Evolutionary conservation across 2,888 invertebrate genomes (phyloP).

Genomic region (Eristalis pertinax): DNA sequence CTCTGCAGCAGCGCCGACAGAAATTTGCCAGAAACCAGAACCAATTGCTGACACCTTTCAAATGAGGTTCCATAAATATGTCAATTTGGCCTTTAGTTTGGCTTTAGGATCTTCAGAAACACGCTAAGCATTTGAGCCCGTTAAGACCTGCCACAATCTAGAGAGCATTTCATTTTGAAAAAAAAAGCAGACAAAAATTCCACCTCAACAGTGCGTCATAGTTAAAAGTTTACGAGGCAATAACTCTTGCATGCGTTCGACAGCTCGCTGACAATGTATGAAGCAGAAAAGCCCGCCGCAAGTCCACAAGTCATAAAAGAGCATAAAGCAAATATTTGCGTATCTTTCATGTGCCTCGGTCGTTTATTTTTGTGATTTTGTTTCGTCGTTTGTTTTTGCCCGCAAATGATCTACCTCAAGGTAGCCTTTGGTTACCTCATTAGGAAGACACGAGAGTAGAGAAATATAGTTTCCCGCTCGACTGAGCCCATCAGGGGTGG

Average conservation of each 20-base stretch:
- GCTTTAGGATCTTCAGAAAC: background rate
- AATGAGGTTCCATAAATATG: no score
- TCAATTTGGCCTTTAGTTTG: background rate
- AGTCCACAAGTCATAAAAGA: background rate
- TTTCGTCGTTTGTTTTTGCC: background rate
- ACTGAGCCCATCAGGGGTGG: background rate
- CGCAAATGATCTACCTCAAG: slow-evolving; percentile 18
- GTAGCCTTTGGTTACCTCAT: slow-evolving; percentile 21
- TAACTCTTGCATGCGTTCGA: background rate
- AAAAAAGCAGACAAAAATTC: background rate
- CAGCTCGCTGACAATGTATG: background rate
- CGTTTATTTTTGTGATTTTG: background rate
- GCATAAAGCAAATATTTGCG: background rate
- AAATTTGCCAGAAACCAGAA: no score
- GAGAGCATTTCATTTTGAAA: background rate
- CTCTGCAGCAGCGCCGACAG: no score
- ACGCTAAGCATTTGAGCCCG: background rate
- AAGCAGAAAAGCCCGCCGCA: background rate
- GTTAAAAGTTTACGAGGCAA: background rate
- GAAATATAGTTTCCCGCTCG: slow-evolving; percentile 36
- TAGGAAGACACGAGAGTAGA: slow-evolving; percentile 19
- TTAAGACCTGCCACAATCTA: background rate
- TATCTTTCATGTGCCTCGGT: background rate
- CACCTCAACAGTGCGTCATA: background rate
- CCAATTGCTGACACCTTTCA: no score